A percentile compares a stretch with the other conserved stretches of the same genome.
phyloP scores from a whole-genome alignment of 64 coral and sea anemone species.

The Stylophora pistillata region DNA sequence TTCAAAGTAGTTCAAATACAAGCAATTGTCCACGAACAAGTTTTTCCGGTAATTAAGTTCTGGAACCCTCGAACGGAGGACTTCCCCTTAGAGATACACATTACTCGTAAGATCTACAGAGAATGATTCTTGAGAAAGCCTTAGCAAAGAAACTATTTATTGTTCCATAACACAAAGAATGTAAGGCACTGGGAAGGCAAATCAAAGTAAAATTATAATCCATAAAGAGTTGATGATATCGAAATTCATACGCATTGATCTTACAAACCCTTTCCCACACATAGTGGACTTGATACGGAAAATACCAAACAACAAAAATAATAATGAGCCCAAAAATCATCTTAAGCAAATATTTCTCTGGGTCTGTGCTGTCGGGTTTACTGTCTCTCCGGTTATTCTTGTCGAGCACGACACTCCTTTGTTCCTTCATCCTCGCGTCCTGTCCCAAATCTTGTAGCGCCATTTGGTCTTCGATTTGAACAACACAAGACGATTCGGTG shows the following conservation, averaged over 20 bases:
- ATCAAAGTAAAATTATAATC: slow-evolving; percentile 59
- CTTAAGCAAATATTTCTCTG: slow-evolving; percentile 35
- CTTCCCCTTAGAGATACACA: no score
- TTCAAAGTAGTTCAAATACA: no score
- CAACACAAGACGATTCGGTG: neutral
- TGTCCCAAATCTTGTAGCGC: neutral
- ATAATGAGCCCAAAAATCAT: slow-evolving; percentile 53
- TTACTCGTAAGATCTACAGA: neutral
- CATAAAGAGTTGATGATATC: slow-evolving; percentile 31
- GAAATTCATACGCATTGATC: neutral
- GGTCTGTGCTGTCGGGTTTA: neutral
- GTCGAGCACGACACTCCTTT: neutral
- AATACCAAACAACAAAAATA: slow-evolving; percentile 50
- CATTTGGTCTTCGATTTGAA: neutral
- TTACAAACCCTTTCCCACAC: neutral
- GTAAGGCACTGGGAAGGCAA: slow-evolving; percentile 70
- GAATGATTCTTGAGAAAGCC: slow-evolving; percentile 19
- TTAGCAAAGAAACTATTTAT: slow-evolving; percentile 58
- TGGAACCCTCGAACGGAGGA: no score
- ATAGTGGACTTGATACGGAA: slow-evolving; percentile 57
- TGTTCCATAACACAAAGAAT: slow-evolving; percentile 87
- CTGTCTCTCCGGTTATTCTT: neutral
- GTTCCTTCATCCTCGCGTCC: neutral
- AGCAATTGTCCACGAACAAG: no score
- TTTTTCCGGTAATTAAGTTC: no score